Evolutionary conservation across 2,797 vertebrate species (phyloP), one percentile per base, ranked within the genome.

Genomic region (Anisognathus igniventris): DNA sequence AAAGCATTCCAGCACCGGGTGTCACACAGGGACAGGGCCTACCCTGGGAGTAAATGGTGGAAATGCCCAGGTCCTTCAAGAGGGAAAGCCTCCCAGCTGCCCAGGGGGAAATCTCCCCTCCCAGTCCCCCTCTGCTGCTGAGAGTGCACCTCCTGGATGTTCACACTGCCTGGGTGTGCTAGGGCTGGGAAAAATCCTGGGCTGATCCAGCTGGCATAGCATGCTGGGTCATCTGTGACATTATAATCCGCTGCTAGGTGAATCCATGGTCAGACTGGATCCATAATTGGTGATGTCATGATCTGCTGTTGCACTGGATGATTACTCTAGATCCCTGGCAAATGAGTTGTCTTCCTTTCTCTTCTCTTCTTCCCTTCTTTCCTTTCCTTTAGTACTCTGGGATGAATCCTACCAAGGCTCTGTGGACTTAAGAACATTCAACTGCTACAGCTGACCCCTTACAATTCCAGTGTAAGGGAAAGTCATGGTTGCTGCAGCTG

Each of bases 1-100:
- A 79, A 79, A 72, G 12, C 16, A 6, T 27, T 27, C 22, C 58
- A 48, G 12, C 20, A 6, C 18, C 0, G 0, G 18, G 15, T 56
- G 57, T 44, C 65, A 23, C 37, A 14, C 9, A 57, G 58, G 12
- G 23, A 44, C 7, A 10, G 58, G 50, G 23, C 19, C 23, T 51
- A 13, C 15, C 20, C 37, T n/a, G n/a, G 12, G 10, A 13, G 14
- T 19, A 14, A 58, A 31, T 14, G 14, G 28, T 33, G 18, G n/a
- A 30, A 65, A 33, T 33, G 12, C 14, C 30, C 53, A 39, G 30
- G 12, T 39, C 7, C 30, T 51, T 65, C 53, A 13, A 45, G 58
- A 57, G 48, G 28, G 11, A 79, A 87, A 73, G 11, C 21, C 21
- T 37, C 51, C 24, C 67, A 65, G 20, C 21, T 73, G 39, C 39